phyloP scores from a whole-genome alignment of 1,140 invertebrate species.

The Drosophila paulistorum region DNA sequence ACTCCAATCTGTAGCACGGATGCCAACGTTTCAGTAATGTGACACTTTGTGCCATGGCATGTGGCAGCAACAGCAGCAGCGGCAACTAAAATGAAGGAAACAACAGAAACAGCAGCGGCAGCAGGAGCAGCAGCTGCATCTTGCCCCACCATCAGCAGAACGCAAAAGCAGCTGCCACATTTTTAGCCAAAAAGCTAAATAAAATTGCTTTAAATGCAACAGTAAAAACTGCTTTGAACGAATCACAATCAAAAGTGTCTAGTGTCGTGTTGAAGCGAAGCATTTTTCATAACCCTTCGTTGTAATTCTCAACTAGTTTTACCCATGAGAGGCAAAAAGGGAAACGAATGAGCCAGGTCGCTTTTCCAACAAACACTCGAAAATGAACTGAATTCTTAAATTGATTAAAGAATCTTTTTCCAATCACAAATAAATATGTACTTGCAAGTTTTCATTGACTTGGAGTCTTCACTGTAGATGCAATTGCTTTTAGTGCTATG shows the following conservation, averaged over 20 bases:
- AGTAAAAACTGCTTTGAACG: not conserved
- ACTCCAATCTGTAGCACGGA: conserved; percentile 6
- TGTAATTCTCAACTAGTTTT: not conserved
- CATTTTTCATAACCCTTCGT: too few relatives aligned
- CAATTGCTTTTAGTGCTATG: conserved; percentile 14
- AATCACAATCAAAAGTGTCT: not conserved
- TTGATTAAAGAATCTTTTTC: too few relatives aligned
- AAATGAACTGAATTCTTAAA: too few relatives aligned
- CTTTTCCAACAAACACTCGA: too few relatives aligned
- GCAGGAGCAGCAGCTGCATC: conserved; percentile 24
- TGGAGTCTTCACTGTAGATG: not conserved
- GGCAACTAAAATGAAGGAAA: not conserved
- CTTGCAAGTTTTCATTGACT: too few relatives aligned
- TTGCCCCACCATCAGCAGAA: conserved; percentile 11
- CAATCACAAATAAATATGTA: too few relatives aligned
- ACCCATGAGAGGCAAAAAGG: too few relatives aligned
- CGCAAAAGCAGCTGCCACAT: not conserved
- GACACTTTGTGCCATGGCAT: conserved; percentile 65
- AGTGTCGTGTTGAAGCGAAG: too few relatives aligned
- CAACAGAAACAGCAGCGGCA: conserved; percentile 11
- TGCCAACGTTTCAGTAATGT: conserved; percentile 73
- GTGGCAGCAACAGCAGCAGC: conserved; percentile 38
- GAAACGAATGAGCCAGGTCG: too few relatives aligned
- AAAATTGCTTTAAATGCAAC: conserved; percentile 22
- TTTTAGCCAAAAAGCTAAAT: conserved; percentile 43